phyloP scores from a whole-genome alignment of 2,888 invertebrate genomes.

The Rhyacophila evoluta region DNA sequence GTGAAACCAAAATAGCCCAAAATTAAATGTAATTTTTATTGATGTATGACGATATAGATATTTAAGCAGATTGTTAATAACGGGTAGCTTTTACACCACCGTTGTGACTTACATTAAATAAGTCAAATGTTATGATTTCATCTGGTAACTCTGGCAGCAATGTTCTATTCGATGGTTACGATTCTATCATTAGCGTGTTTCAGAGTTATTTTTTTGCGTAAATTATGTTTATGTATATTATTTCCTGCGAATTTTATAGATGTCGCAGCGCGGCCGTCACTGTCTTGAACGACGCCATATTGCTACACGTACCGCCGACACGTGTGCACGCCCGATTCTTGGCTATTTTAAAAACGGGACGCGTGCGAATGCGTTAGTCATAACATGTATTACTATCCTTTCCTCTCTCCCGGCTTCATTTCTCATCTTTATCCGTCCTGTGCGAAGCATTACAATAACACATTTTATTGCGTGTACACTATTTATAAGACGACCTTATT shows the following conservation, averaged over 20 bases:
- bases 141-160: too few species aligned
- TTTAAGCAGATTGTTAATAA: too few species aligned
- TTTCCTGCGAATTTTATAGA: constrained; percentile 12
- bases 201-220: too few species aligned
- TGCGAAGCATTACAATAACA: constrained; percentile 35
- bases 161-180: too few species aligned
- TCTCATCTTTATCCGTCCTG: constrained; percentile 35
- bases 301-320: constrained; percentile 49
- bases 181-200: too few species aligned
- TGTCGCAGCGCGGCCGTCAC: constrained; percentile 1
- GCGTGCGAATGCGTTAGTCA: constrained; percentile 54
- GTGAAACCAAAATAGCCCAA: too few species aligned
- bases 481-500: constrained; percentile 11
- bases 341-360: constrained; percentile 54
- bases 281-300: constrained; percentile 32
- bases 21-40: too few species aligned
- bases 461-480: constrained; percentile 15
- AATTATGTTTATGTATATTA: too few species aligned
- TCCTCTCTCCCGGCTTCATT: constrained; percentile 35
- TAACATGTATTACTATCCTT: constrained; percentile 36
- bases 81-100: too few species aligned
- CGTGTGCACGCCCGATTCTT: constrained; percentile 51
- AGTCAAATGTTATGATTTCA: too few species aligned
- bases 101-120: too few species aligned
- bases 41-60: too few species aligned